A percentile compares a stretch with the other conserved stretches of the same genome.
These are phyloP conservation scores for Picathartes gymnocephalus DNA, from an alignment of 2,113 vertebrate species.

Conservation along the genomic window DNA sequence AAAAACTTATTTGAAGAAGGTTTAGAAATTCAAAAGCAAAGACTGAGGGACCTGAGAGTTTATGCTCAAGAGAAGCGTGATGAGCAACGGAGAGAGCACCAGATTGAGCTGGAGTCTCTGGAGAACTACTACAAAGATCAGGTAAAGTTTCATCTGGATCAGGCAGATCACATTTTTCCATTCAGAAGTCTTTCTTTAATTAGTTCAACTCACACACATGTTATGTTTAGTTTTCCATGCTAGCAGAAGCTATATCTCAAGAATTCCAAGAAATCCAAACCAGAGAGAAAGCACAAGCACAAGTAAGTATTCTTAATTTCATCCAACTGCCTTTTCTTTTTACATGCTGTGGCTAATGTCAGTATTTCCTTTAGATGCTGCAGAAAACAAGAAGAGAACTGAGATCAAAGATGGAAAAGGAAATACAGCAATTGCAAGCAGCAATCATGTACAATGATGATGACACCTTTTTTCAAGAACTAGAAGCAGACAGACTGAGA, in stretches of 20 bases:
- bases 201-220: background rate
- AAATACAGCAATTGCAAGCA: conserved; percentile 86
- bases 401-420: conserved; percentile 87
- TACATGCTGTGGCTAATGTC: background rate
- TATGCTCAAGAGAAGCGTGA: conserved; percentile 82
- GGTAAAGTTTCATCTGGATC: conserved; percentile 61
- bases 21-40: conserved; percentile 87
- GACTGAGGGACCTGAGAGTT: conserved; percentile 81
- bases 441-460: conserved; percentile 84
- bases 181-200: background rate
- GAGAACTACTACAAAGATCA: conserved; percentile 96
- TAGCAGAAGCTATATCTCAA: conserved; percentile 86
- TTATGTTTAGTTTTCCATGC: conserved; percentile 84
- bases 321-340: background rate
- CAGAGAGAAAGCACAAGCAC: conserved; percentile 85
- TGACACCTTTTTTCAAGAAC: conserved; percentile 82
- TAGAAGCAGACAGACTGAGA: conserved; percentile 85
- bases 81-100: conserved; percentile 79
- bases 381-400: conserved; percentile 86
- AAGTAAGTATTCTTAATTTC: conserved; percentile 68
- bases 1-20: conserved; percentile 91
- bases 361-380: conserved; percentile 76
- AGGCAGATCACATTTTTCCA: background rate
- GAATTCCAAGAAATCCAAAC: conserved; percentile 84
- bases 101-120: conserved; percentile 85